Evolutionary conservation across 2,797 vertebrate genomes (phyloP).

Genomic region (Anisognathus igniventris): DNA sequence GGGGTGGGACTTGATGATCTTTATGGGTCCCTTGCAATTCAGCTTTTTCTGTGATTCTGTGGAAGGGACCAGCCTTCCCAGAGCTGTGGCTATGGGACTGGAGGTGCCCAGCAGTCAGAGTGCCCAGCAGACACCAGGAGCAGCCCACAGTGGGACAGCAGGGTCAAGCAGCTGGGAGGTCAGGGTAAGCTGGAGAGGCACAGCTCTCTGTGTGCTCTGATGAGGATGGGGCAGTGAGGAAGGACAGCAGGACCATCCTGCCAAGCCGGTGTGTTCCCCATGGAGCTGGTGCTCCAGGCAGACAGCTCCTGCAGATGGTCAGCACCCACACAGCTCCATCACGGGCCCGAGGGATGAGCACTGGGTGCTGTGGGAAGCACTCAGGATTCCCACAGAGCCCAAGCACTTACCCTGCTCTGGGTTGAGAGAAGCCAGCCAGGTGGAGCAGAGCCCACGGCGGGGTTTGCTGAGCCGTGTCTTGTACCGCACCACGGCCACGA

Average conservation of each 20-base stretch:
- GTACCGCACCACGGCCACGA: constrained; percentile 89
- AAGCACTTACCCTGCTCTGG: constrained; percentile 76
- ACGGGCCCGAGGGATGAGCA: rapidly evolving
- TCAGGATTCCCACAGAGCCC: too few relatives aligned
- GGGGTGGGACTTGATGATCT: not conserved
- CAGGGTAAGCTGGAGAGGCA: not conserved
- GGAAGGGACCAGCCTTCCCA: not conserved
- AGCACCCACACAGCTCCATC: not conserved
- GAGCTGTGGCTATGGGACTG: not conserved
- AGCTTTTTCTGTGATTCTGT: not conserved
- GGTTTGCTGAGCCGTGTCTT: constrained; percentile 82
- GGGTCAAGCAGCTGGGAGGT: not conserved
- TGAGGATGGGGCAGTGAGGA: not conserved
- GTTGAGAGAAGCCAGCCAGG: constrained; percentile 89
- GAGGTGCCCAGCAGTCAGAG: not conserved
- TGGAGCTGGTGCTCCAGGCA: not conserved
- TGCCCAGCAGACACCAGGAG: not conserved
- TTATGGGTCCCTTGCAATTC: not conserved
- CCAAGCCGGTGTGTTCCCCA: not conserved
- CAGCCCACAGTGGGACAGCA: not conserved
- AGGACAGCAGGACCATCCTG: not conserved
- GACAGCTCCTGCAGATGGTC: not conserved
- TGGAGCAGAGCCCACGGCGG: constrained; percentile 89
- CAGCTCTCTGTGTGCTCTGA: not conserved
- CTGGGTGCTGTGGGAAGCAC: not conserved